Conservation (phyloP, 2,797 vertebrate genomes). For the Okamejei kenojei region DNA sequence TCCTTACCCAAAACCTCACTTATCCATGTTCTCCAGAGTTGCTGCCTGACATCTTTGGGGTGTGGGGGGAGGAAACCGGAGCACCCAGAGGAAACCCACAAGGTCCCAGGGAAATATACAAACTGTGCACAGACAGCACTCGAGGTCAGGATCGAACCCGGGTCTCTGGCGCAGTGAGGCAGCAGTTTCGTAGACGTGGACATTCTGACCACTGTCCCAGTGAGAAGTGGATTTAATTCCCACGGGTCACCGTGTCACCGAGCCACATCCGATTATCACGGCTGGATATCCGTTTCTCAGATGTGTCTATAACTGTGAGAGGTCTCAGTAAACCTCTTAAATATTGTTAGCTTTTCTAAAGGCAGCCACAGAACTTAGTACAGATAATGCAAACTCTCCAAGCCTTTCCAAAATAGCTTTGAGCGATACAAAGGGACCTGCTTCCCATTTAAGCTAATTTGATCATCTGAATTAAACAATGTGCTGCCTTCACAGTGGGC, state of each 20-base stretch:
- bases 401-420: conserved; percentile 1
- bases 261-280: not conserved
- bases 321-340: not conserved
- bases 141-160: no score
- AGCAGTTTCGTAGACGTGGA: no score
- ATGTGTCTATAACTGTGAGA: not conserved
- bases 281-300: not conserved
- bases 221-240: not conserved
- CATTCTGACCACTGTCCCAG: not conserved
- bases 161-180: no score
- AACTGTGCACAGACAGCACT: no score
- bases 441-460: not conserved
- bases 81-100: no score
- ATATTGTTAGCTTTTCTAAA: not conserved
- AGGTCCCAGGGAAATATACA: no score
- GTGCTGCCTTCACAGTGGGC: not conserved
- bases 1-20: no score
- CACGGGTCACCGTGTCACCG: not conserved
- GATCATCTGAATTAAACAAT: not conserved
- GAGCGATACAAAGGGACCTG: not conserved
- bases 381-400: not conserved
- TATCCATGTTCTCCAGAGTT: no score
- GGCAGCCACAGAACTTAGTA: not conserved
- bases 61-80: no score
- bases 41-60: no score